Evolutionary conservation across 2,888 invertebrate genomes (phyloP), one percentile per base, ranked within the genome.

Genomic region (Mellilla xanthometata): DNA sequence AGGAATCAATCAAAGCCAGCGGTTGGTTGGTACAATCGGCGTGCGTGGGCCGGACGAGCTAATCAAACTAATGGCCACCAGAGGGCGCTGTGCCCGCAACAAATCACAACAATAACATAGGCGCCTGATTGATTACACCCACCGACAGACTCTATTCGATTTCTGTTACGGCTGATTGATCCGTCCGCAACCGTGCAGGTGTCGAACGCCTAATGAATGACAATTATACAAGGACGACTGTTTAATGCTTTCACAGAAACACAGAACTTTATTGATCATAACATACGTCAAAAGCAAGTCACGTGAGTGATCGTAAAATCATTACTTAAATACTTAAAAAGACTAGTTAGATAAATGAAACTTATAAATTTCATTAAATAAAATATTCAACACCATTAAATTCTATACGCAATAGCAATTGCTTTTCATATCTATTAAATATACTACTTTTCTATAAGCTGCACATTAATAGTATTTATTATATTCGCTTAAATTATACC

Each of bases 91-190:
- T 65, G 65, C 70, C 76, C 76, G 74, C 75, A 80, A 81, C 82
- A 81, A 84, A 83, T 83, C 79, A 82, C 81, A 84, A 85, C 78
- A 84, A 84, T 81, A 84, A 85, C 76, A 76, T 52, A 72, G 74
- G 76, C 73, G 69, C 62, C 72, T 80, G 82, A 83, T 85, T 76
- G 81, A 85, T 85, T 80, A 78, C 66, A 62, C 61, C 64, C 53
- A 63, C 65, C 68, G 62, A 69, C 67, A 68, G 71, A 75, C 73
- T 80, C 74, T 66, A 76, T 76, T 73, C 68, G 68, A 75, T 72
- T 67, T 68, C 65, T 65, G 74, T 74, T 76, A 71, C 68, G 72
- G 68, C 70, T 77, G 72, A 76, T 74, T 72, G 72, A 72, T 74
- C 72, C 69, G 65, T 69, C 64, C 27, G 30, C 44, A 65, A 71